phyloP scores from a whole-genome alignment of 2,888 invertebrate genomes.

The Strigamia crassipes region DNA sequence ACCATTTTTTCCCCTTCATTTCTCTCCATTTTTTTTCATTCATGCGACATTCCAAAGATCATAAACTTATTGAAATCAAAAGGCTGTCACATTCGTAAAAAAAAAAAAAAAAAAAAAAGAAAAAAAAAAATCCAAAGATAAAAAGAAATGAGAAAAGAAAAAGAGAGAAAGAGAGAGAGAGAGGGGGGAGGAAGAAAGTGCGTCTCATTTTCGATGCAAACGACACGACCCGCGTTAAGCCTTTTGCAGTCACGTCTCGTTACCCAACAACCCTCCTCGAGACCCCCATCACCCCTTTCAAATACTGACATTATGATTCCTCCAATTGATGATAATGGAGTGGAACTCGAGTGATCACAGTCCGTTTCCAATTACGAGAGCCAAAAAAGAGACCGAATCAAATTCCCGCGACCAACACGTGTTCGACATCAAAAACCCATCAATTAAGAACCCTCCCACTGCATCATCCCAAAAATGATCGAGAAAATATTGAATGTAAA shows the following conservation, averaged over 20 bases:
- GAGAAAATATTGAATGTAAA: background rate
- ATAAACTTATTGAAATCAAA: constrained; percentile 37
- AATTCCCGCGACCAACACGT: constrained; percentile 37
- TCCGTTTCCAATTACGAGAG: constrained; percentile 34
- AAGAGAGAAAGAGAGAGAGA: background rate
- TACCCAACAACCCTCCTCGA: constrained; percentile 25
- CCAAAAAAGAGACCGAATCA: constrained; percentile 31
- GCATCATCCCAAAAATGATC: background rate
- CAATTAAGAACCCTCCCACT: background rate
- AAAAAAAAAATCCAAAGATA: constrained; percentile 22
- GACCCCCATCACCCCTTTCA: constrained; percentile 34
- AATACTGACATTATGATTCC: constrained; percentile 37
- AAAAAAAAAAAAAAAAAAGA: no score
- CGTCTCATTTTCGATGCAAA: constrained; percentile 34
- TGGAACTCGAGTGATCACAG: constrained; percentile 37
- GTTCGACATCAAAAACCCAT: constrained; percentile 34
- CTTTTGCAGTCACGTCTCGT: constrained; percentile 32
- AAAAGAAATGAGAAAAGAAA: background rate
- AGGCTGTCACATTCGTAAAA: constrained; percentile 33
- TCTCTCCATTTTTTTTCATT: background rate
- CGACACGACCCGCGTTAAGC: constrained; percentile 34
- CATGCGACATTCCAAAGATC: constrained; percentile 22
- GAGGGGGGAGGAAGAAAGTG: background rate
- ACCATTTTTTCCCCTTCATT: background rate
- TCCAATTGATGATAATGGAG: constrained; percentile 37